Base-by-base conservation (phyloP, 2,797 vertebrate species). In the Megalops cyprinoides region DNA sequence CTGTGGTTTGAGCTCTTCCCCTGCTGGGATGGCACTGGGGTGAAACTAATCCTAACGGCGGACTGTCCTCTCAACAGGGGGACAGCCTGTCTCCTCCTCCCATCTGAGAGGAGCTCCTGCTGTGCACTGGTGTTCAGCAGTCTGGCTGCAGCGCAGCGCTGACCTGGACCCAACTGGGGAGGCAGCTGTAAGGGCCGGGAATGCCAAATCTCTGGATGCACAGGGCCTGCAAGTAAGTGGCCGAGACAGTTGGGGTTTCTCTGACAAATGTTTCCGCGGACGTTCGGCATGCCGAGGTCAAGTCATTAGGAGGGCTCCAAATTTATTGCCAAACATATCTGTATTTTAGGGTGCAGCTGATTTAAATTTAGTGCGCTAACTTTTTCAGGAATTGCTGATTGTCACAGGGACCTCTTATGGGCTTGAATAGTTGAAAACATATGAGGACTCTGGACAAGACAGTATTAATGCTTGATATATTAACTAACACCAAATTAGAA, bases 321-420 rank as follows among this genome's bases (percentile, higher is more conserved):
- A 94, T 95, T 87, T 94, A 95, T 92, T 91, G 91, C 91, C 87
- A 91, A 91, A 94, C 92, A 89, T 93, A 93, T 92, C 92, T 92
- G 93, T 91, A 93, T 94, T 94, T 94, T 90, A 93, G 91, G 90
- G 91, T 77, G 89, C 92, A 93, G 92, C 93, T 91, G 88, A 93
- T 90, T 91, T 89, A 85, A 90, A 91, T 94, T 93, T 93, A 90
- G 87, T 87, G 84, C 58, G 81, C 67, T 86, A 56, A 79, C 86
- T 90, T 86, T 82, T 87, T 88, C n/a, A 76, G 82, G 83, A 89
- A 88, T 90, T 81, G 80, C 78, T 87, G 79, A 87, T 89, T 89
- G 82, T 74, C 76, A 62, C 73, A 75, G 83, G 79, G 81, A 71
- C 65, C 67, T 79, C 85, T 42, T 75, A 67, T 39, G n/a, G 58